Evolutionary conservation across 1,140 invertebrate genomes (phyloP), one percentile per base, ranked within the genome.

Genomic region (Aphaenogaster rudis): DNA sequence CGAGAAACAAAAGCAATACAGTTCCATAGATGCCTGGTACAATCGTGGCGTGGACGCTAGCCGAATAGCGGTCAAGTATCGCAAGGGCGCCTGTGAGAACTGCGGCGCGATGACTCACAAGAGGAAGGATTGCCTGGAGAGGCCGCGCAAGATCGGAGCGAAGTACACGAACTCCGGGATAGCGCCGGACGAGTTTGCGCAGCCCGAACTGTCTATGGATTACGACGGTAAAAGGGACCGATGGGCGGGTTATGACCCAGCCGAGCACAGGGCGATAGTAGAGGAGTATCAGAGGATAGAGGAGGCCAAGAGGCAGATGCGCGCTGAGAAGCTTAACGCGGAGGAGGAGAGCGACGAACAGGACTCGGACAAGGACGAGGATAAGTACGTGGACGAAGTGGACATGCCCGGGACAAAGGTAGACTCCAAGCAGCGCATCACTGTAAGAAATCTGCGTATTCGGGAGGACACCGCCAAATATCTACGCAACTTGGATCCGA

Each of bases 381-480:
- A 99, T 91, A 99, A 99, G 96, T 99, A 99, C 95, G 98, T 99
- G 0, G 99, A 99, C 94, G 98, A 99, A 94, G 97, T 98, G 45
- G 99, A 99, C 95, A 99, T 99, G 99, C 99, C 99, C 66, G 99
- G 99, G 54, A 99, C 99, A 64, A 99, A 99, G 96, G 99, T 99
- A 6, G 99, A 99, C 93, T 99, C 98, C 1, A 99, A 99, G 95
- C 99, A 99, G 94, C 97, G 99, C 92, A 99, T 99, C 93, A 99
- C 98, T 45, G 99, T 99, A 0, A 96, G 99, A 93, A 99, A 99
- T 96, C 96, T 99, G 85, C 97, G 99, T 93, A 99, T 99, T 88
- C 96, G 99, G 90, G 99, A 99, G 96, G 99, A 99, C 94, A 99
- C 99, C 0, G 99, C 99, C 0, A 99, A 99, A 96, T 99, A 99